phyloP scores from a whole-genome alignment of 1,140 invertebrate genomes.

The Aphaenogaster rudis region DNA sequence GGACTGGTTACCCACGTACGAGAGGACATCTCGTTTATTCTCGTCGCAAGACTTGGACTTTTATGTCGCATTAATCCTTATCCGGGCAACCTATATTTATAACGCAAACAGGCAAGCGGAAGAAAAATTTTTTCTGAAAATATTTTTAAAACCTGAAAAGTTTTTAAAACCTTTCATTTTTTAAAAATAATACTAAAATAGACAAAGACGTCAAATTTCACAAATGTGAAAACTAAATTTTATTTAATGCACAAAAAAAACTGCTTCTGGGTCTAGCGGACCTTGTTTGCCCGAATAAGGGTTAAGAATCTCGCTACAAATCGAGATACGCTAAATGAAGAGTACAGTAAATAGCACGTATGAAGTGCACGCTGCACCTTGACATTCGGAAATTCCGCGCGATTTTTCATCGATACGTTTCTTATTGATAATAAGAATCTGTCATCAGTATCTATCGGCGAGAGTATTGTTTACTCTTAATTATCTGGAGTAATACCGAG shows the following conservation, averaged over 20 bases:
- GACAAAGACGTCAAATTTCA: too few species aligned
- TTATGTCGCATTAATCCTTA: too few species aligned
- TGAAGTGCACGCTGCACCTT: not conserved
- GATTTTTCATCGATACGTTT: slow-evolving; percentile 1
- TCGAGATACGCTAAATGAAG: not conserved
- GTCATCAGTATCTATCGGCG: not conserved
- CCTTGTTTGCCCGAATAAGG: too few species aligned
- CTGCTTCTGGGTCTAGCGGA: too few species aligned
- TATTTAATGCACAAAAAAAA: too few species aligned
- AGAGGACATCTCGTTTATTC: not conserved
- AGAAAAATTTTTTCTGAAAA: too few species aligned
- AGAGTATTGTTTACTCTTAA: slow-evolving; percentile 11
- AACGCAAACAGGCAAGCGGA: too few species aligned
- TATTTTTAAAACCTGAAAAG: too few species aligned
- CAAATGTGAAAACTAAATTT: too few species aligned
- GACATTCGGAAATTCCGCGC: not conserved
- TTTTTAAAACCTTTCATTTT: too few species aligned
- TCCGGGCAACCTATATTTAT: too few species aligned
- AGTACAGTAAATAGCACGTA: not conserved
- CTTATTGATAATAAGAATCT: not conserved
- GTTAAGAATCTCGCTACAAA: not conserved
- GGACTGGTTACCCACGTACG: not conserved
- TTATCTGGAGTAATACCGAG: slow-evolving; percentile 1
- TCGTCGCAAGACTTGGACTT: not conserved
- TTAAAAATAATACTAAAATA: too few species aligned